A percentile compares a stretch with the other conserved stretches of the same genome.
These are phyloP conservation scores for Dendrocopos noguchii DNA, from an alignment of 2,113 vertebrate genomes.

Conservation along the genomic window DNA sequence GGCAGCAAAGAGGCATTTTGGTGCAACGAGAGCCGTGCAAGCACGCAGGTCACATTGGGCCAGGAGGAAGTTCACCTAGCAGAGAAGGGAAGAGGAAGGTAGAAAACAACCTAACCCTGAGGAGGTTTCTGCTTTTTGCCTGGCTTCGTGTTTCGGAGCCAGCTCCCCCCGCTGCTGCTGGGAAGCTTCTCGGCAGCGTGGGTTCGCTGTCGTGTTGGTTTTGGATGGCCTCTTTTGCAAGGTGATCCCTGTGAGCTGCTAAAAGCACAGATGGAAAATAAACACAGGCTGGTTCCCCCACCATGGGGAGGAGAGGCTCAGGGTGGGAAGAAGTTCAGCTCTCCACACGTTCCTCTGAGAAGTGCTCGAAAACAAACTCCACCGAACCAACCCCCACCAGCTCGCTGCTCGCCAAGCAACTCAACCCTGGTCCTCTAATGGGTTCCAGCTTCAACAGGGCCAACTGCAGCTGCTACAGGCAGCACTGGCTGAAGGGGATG, in stretches of 20 bases:
- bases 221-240: background rate
- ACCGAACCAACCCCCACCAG: background rate
- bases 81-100: background rate
- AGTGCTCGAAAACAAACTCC: background rate
- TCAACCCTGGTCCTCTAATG: background rate
- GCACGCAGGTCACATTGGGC: rapidly evolving
- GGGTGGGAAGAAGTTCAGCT: background rate
- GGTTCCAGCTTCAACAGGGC: background rate
- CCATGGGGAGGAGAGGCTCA: background rate
- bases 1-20: background rate
- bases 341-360: background rate
- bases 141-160: background rate
- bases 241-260: background rate
- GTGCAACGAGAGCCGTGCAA: background rate
- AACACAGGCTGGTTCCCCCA: background rate
- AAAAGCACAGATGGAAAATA: background rate
- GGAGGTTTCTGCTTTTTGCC: background rate
- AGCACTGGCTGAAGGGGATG: rapidly evolving
- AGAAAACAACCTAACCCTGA: background rate
- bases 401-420: background rate
- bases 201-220: background rate
- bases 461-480: background rate
- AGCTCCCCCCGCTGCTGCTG: background rate
- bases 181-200: background rate
- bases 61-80: background rate